Conservation (phyloP, 2,797 vertebrate genomes). For the Chiloscyllium punctatum region DNA sequence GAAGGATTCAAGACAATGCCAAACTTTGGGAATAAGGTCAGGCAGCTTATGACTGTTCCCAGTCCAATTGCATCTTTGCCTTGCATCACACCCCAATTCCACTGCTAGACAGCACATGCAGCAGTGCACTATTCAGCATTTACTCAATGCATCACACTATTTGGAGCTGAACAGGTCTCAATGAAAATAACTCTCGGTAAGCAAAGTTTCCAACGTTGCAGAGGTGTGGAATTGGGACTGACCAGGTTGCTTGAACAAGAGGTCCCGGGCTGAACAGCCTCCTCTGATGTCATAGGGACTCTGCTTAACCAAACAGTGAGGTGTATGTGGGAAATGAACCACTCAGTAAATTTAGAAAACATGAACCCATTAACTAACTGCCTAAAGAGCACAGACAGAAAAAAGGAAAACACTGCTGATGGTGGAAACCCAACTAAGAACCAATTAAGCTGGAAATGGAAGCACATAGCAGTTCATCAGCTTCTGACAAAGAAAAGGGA, state of each 20-base stretch:
- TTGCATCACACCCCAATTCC: not conserved
- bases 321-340: not conserved
- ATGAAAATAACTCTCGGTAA: not conserved
- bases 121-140: not conserved
- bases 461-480: not conserved
- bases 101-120: not conserved
- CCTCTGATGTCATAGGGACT: not conserved
- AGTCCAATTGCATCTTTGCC: not conserved
- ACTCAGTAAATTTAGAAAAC: not conserved
- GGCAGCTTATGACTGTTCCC: not conserved
- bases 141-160: not conserved
- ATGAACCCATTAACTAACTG: not conserved
- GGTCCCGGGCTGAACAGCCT: not conserved
- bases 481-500: not conserved
- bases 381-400: not conserved
- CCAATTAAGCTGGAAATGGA: not conserved
- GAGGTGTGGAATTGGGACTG: not conserved
- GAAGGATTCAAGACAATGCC: conserved; percentile 14
- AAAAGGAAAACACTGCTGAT: not conserved
- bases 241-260: not conserved
- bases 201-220: not conserved
- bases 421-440: not conserved
- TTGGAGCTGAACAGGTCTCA: not conserved
- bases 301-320: not conserved
- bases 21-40: conserved; percentile 5